These are phyloP conservation scores for Tenebrio molitor DNA, from an alignment of 1,140 invertebrate genomes.

Conservation along the genomic window DNA sequence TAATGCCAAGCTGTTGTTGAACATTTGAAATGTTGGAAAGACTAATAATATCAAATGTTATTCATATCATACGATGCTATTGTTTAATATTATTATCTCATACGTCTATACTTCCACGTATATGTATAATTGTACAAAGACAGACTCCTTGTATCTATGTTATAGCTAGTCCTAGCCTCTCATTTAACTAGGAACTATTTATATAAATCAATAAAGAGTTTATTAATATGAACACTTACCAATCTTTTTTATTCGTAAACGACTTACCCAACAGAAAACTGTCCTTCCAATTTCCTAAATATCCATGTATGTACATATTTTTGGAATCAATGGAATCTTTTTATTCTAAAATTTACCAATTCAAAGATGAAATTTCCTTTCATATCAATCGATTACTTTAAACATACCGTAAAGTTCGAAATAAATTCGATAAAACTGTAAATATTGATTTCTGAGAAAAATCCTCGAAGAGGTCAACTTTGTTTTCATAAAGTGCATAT, in stretches of 20 bases:
- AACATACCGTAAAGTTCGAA: no score
- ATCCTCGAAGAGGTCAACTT: no score
- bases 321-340: no score
- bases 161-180: slow-evolving; percentile 63
- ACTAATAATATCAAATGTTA: slow-evolving; percentile 59
- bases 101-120: slow-evolving; percentile 57
- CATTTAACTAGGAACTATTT: slow-evolving; percentile 63
- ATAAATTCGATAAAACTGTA: no score
- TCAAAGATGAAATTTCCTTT: no score
- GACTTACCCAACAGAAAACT: no score
- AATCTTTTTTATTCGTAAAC: slow-evolving; percentile 31
- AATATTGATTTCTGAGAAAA: no score
- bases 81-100: slow-evolving; percentile 49
- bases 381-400: no score
- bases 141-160: slow-evolving; percentile 59
- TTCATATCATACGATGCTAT: slow-evolving; percentile 59
- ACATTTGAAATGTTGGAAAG: slow-evolving; percentile 52
- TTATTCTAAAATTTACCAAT: no score
- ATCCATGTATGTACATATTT: no score
- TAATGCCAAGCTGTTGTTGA: slow-evolving; percentile 55
- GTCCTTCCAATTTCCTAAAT: no score
- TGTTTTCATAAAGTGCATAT: no score
- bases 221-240: slow-evolving; percentile 51
- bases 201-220: slow-evolving; percentile 63
- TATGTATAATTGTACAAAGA: slow-evolving; percentile 63